Base-by-base conservation (phyloP, 2,797 vertebrate genomes). In the Onychomys torridus region DNA sequence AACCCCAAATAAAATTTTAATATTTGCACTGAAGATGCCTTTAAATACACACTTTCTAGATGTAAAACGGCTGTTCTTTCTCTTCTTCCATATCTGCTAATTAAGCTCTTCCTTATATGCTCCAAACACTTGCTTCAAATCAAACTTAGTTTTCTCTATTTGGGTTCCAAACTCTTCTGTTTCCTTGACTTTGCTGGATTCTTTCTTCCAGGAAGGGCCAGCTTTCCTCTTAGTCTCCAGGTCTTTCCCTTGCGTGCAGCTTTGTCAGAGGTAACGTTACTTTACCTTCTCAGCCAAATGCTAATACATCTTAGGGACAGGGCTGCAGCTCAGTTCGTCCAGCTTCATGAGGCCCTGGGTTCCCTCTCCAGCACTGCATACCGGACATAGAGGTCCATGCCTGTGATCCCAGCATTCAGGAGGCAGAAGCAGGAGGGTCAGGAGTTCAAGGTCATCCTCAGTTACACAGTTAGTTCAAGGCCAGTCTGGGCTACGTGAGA, bases 61-160 rank as follows among this genome's bases (percentile, higher is more conserved):
- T 71, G 89, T 3, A 78, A 85, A 37, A 59, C 0, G 23, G 63
- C 57, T 46, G 1, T 32, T 67, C 49, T 43, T 34, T 75, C 46
- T 69, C 43, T 25, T 67, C 46, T 52, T 67, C 88, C 61, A n/a
- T 46, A 6, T 93, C n/a, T 92, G 55, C 27, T 71, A 81, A 89
- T 52, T 82, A 96, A 67, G 43, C 29, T 93, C 65, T 57, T 76
- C 69, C 34, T 27, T 19, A 0, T 93, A 82, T n/a, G 1, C n/a
- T 73, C 90, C 83, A 40, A 71, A 57, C 55, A 91, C 69, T 43
- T 90, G 40, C 79, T 97, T 96, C 69, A 95, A 81, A 91, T 85
- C 76, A 91, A 61, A 61, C 75, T 78, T 93, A 85, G 65, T 29
- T 95, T 97, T 90, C 65, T 89, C 14, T 46, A 86, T 46, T 96